A percentile compares a stretch with the other conserved stretches of the same genome.
phyloP scores from a whole-genome alignment of 1,140 invertebrate genomes.

The Penaeus indicus region DNA sequence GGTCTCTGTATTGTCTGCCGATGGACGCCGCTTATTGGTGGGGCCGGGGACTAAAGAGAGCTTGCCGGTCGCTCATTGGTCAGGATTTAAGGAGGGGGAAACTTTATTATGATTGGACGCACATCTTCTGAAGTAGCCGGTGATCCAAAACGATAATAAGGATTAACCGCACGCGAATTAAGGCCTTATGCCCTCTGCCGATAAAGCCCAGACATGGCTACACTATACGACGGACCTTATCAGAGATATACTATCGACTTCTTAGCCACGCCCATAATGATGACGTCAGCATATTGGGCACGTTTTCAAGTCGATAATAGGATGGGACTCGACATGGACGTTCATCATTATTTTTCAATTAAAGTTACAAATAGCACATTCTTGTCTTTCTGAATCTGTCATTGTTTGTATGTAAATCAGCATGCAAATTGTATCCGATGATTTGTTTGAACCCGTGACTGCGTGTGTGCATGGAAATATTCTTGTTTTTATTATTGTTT shows the following conservation, averaged over 20 bases:
- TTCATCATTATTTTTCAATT: conserved; percentile 20
- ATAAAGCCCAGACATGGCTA: not conserved
- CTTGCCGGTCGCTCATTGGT: conserved; percentile 19
- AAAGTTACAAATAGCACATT: conserved; percentile 23
- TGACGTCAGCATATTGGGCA: conserved; percentile 24
- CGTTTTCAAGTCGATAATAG: not conserved
- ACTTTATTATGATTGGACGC: conserved; percentile 28
- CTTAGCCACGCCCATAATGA: conserved; percentile 19
- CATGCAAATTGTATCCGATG: too few relatives aligned
- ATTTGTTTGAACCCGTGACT: too few relatives aligned
- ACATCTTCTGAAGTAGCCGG: conserved; percentile 32
- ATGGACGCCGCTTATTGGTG: not conserved
- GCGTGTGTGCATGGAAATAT: too few relatives aligned
- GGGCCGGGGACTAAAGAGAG: conserved; percentile 10
- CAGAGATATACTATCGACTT: conserved; percentile 28
- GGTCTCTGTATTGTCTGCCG: conserved; percentile 32
- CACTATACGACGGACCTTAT: not conserved
- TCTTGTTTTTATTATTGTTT: too few relatives aligned
- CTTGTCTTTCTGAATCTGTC: not conserved
- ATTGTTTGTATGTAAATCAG: too few relatives aligned
- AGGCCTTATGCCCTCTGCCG: not conserved
- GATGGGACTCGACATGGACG: not conserved
- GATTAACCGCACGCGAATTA: conserved; percentile 15
- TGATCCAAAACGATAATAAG: conserved; percentile 15
- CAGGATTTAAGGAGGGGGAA: conserved; percentile 5